Evolutionary conservation across 1,140 invertebrate species (phyloP), one percentile per base, ranked within the genome.

Genomic region (Mylabris phalerata): DNA sequence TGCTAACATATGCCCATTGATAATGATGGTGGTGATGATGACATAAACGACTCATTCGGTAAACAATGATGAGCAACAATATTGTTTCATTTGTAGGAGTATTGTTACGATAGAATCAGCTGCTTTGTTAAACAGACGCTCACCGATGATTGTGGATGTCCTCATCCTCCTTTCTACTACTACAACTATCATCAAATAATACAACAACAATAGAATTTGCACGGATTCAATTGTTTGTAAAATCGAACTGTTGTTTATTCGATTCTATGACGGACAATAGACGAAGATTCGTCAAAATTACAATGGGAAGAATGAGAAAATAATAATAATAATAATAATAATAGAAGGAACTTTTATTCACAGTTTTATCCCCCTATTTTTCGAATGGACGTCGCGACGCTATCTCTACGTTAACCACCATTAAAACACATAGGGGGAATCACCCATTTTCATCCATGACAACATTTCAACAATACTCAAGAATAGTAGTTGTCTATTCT

Each of bases 371-470:
- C 32, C 27, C 32, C 32, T 32, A 32, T 32, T 32, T 32, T 32
- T 32, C 7, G 27, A 32, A 32, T 32, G 32, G 32, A 32, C 32
- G 32, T 32, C 32, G 32, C 32, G 32, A 32, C 32, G 32, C 32
- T 32, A 32, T 32, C 32, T 32, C 32, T 5, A 32, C 19, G 19
- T 19, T 32, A 32, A 32, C 7, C 4, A 32, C 7, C 32, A 32
- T 32, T 32, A 32, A 32, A 32, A 32, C 32, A 4, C 4, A 32
- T 32, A 5, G 32, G 32, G 32, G 32, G 7, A 32, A 32, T 32
- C 32, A 32, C 32, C 32, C 32, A 69, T 69, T 69, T 69, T 69
- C 66, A 69, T 69, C 67, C 67, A 66, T 69, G 67, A 69, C 64
- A 66, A 66, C 66, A 58, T 66, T 66, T 65, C 67, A 61, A 69